Percentiles rank a stretch among this genome's conserved stretches.
phyloP scores from a whole-genome alignment of 2,888 invertebrate genomes.

The Malthinus seriepunctatus region DNA sequence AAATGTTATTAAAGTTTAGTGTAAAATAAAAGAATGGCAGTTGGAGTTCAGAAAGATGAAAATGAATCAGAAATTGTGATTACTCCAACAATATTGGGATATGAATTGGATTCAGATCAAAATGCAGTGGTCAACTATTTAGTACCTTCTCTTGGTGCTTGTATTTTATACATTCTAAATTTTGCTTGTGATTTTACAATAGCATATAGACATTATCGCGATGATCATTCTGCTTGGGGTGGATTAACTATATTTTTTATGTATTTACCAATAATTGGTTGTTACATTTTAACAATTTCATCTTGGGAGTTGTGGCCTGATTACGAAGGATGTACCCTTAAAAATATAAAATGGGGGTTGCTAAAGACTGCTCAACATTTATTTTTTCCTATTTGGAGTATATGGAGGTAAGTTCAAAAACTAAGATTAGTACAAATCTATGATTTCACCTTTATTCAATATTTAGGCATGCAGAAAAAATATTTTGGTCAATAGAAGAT shows the following conservation, averaged over 20 bases:
- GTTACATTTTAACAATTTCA: conserved; percentile 62
- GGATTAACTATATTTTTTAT: conserved; percentile 56
- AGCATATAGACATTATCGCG: conserved; percentile 65
- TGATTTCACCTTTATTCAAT: conserved; percentile 31
- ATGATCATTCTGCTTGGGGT: conserved; percentile 60
- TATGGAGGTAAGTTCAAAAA: conserved; percentile 60
- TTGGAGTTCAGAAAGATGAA: neutral
- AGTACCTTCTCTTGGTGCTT: conserved; percentile 61
- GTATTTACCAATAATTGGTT: conserved; percentile 61
- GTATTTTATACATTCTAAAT: conserved; percentile 67
- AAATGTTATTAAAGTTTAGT: too few relatives aligned
- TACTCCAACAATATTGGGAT: conserved; percentile 43
- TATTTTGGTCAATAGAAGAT: conserved; percentile 79
- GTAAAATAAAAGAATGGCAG: neutral
- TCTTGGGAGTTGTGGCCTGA: conserved; percentile 63
- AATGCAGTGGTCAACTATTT: conserved; percentile 59
- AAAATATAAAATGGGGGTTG: conserved; percentile 56
- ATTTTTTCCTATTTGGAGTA: conserved; percentile 64
- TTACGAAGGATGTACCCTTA: conserved; percentile 53
- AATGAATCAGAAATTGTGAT: conserved; percentile 13
- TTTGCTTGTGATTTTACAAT: conserved; percentile 71
- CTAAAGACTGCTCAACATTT: conserved; percentile 58
- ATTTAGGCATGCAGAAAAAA: conserved; percentile 67
- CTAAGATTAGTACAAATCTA: neutral
- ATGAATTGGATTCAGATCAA: conserved; percentile 52